Base-by-base conservation (phyloP, 2,797 vertebrate genomes). In the Mionectes olivaceus region DNA sequence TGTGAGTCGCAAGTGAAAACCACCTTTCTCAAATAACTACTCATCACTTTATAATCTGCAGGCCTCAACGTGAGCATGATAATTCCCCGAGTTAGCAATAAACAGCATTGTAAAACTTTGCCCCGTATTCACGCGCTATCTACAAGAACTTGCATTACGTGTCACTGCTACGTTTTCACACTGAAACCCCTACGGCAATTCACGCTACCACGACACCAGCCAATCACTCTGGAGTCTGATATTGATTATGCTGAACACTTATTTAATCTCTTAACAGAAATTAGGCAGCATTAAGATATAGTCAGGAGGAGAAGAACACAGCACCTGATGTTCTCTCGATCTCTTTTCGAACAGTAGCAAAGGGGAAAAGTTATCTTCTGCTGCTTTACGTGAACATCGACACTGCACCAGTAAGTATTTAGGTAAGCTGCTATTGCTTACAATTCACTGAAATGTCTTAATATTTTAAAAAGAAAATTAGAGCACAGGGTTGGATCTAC, bases 21-120 rank as follows among this genome's bases (percentile, higher is more conserved):
- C 93, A 91, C 90, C 94, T 97, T 97, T 92, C 94, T 96, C 93
- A 96, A 95, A 97, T 95, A 96, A 95, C 93, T 91, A 96, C 95
- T 98, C 98, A 98, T 98, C 97, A 90, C 52, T 93, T 92, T 68
- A 65, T 88, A 97, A 97, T 96, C 96, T 96, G 73, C 63, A 79
- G 49, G 65, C 92, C 95, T 84, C 96, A 93, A 95, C 46, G 61
- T 87, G 70, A 94, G 94, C 92, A 93, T 44, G 95, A 78, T 92
- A 95, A 96, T 97, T 96, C 95, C 95, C 56, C 3, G 6, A 90
- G 86, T 76, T 89, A 97, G 97, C 95, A 97, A 97, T 97, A 97
- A 98, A 90, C 74, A 80, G 85, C 87, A 91, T 93, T 96, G 97
- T 98, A 98, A 98, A 98, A 98, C 98, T 98, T 97, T 98, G 98